Percentiles rank a stretch among this genome's conserved stretches.
These are phyloP conservation scores for Champsocephalus gunnari DNA, from an alignment of 2,797 vertebrate genomes.

Conservation along the genomic window DNA sequence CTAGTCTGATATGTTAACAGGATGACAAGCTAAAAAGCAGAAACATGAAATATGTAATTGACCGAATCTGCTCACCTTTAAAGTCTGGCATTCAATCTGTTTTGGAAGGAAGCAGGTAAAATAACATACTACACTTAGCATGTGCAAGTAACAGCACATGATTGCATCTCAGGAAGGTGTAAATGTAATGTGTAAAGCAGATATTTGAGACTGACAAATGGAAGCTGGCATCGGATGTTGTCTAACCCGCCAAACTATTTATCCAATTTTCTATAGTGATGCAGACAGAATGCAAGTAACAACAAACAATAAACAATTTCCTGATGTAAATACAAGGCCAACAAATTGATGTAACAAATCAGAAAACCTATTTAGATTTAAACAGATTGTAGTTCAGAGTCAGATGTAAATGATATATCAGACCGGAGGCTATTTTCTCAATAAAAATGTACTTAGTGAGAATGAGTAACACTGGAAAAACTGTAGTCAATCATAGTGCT, in stretches of 20 bases:
- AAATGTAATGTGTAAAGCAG: background rate
- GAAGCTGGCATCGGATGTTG: too few relatives aligned
- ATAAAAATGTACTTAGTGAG: too few relatives aligned
- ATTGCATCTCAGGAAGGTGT: background rate
- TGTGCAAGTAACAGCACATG: background rate
- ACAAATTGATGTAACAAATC: background rate
- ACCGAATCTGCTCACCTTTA: background rate
- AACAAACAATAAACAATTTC: background rate
- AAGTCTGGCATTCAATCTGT: too few relatives aligned
- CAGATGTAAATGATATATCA: background rate
- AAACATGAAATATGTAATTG: background rate
- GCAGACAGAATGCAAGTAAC: background rate
- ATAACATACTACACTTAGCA: background rate
- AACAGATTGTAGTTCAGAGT: background rate
- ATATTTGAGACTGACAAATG: slow-evolving; percentile 1
- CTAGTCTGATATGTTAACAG: background rate
- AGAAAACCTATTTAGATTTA: background rate
- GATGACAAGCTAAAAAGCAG: too few relatives aligned
- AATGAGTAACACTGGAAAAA: background rate
- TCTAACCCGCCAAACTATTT: fast-evolving
- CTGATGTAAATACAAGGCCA: background rate
- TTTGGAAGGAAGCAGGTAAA: background rate
- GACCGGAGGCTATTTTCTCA: background rate
- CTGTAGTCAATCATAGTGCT: background rate
- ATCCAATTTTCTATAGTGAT: background rate